Conservation (phyloP, 92 coral and sea anemone species). For the Nematostella vectensis region DNA sequence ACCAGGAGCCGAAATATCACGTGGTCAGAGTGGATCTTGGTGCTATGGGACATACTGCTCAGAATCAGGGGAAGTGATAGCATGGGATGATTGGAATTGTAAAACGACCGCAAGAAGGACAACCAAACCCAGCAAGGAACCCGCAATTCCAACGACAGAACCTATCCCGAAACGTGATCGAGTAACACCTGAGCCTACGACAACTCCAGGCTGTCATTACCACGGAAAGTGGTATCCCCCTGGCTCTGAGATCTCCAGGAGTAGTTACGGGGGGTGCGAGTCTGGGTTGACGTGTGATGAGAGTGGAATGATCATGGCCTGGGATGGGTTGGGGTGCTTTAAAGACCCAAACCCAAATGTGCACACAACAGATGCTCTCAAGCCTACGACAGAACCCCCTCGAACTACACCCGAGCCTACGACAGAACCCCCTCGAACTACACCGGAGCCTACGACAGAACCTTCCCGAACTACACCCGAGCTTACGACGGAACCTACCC, state of each 20-base stretch:
- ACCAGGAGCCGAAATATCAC: slow-evolving; percentile 34
- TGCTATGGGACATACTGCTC: slow-evolving; percentile 34
- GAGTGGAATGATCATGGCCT: slow-evolving; percentile 3
- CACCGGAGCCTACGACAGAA: too few relatives aligned
- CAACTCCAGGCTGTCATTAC: not conserved
- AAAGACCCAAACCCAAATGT: too few relatives aligned
- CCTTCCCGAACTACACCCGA: too few relatives aligned
- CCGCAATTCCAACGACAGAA: too few relatives aligned
- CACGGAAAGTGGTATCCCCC: slow-evolving; percentile 47
- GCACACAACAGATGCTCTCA: too few relatives aligned
- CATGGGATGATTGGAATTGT: slow-evolving; percentile 43
- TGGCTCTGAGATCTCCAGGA: slow-evolving; percentile 23
- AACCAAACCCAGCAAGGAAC: too few relatives aligned
- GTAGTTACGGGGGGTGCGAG: slow-evolving; percentile 40
- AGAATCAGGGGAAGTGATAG: slow-evolving; percentile 9
- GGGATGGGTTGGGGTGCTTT: too few relatives aligned
- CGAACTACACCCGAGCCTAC: too few relatives aligned
- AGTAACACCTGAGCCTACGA: not conserved
- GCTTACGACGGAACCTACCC: too few relatives aligned
- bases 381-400: too few relatives aligned
- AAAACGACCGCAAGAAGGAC: slow-evolving; percentile 15
- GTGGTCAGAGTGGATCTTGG: slow-evolving; percentile 26
- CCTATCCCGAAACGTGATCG: not conserved
- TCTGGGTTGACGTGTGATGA: slow-evolving; percentile 22
- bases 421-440: too few relatives aligned